Percentiles rank a stretch among this genome's conserved stretches.
phyloP scores from a whole-genome alignment of 1,140 invertebrate species.

The roundworm (Caenorhabditis elegans) region WBcel235 BX284603.4:9161501-9162000 shows the following conservation, averaged over 20 bases:
- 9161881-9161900: too few species aligned
- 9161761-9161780: not conserved
- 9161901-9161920: too few species aligned
- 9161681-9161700: conserved; percentile 20
- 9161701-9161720: too few species aligned
- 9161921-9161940: too few species aligned
- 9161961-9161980: too few species aligned
- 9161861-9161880: too few species aligned
- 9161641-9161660: not conserved
- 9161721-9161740: too few species aligned
- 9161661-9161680: not conserved
- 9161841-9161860: too few species aligned
- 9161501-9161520: conserved; percentile 54
- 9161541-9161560: not conserved
- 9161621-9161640: not conserved
- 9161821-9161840: too few species aligned
- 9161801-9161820: not conserved
- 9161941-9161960: too few species aligned
- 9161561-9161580: conserved; percentile 3
- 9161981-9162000: too few species aligned
- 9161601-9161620: conserved; percentile 52
- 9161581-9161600: conserved; percentile 55
- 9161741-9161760: conserved; percentile 3
- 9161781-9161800: not conserved
- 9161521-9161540: conserved; percentile 54